These are phyloP conservation scores for Atta colombica DNA, from an alignment of 1,140 invertebrate species.

Conservation along the genomic window DNA sequence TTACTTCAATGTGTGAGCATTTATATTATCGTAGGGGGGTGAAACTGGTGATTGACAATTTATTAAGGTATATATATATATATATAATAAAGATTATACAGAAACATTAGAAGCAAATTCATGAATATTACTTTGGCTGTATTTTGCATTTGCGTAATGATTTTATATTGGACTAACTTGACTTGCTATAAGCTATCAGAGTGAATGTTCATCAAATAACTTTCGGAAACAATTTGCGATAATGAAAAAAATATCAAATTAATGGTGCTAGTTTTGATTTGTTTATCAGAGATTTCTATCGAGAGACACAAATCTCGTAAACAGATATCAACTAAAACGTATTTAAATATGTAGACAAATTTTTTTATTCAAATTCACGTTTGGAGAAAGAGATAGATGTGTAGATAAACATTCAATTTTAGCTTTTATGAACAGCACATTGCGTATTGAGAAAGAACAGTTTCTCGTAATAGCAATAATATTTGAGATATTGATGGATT, in stretches of 20 bases:
- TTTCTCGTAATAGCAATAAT: conserved; percentile 19
- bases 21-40: conserved; percentile 42
- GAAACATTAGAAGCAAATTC: conserved; percentile 23
- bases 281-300: not conserved
- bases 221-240: not conserved
- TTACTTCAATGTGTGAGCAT: conserved; percentile 1
- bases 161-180: not conserved
- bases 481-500: conserved; percentile 15
- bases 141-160: conserved; percentile 39
- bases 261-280: not conserved
- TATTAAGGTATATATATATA: too few relatives aligned
- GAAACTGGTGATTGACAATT: conserved; percentile 52
- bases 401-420: conserved; percentile 33
- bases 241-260: conserved; percentile 13
- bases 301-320: not conserved
- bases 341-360: not conserved
- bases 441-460: conserved; percentile 20
- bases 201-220: conserved; percentile 22
- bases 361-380: conserved; percentile 1
- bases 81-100: too few relatives aligned
- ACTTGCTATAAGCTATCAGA: conserved; percentile 25
- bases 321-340: not conserved
- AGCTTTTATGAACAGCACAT: conserved; percentile 31
- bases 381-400: not conserved
- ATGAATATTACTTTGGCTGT: conserved; percentile 14